A percentile compares a stretch with the other conserved stretches of the same genome.
phyloP scores from a whole-genome alignment of 2,888 invertebrate species.

The Mycogona germanica region DNA sequence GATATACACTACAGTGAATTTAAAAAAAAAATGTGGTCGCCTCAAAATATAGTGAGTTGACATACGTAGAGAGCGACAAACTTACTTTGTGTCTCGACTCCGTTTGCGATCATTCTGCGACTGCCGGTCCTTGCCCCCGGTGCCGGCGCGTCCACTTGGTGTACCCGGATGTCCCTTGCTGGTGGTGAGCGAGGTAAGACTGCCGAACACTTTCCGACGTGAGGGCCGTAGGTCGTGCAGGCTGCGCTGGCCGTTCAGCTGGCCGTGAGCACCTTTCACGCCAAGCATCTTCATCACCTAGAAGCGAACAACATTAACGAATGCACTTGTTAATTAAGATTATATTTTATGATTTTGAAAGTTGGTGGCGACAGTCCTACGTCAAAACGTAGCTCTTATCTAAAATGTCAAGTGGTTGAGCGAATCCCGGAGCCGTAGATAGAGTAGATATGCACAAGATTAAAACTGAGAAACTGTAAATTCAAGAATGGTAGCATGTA shows the following conservation, averaged over 20 bases:
- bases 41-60: neutral
- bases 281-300: conserved; percentile 49
- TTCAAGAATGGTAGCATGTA: too few relatives aligned
- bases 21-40: neutral
- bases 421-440: neutral
- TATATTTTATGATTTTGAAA: too few relatives aligned
- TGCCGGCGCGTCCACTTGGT: conserved; percentile 58
- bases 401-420: neutral
- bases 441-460: too few relatives aligned
- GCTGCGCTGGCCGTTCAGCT: conserved; percentile 44
- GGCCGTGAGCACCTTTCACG: conserved; percentile 42
- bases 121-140: conserved; percentile 49
- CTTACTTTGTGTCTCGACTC: conserved; percentile 35
- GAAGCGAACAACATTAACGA: conserved; percentile 10
- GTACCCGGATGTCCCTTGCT: conserved; percentile 47
- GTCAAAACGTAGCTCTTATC: too few relatives aligned
- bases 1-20: neutral
- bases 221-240: conserved; percentile 25
- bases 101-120: conserved; percentile 56
- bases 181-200: conserved; percentile 54
- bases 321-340: too few relatives aligned
- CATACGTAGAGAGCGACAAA: neutral
- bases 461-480: too few relatives aligned
- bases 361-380: neutral
- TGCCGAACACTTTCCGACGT: conserved; percentile 52